Conservation (phyloP, 2,888 invertebrate species). For the Drosophila anomelani region DNA sequence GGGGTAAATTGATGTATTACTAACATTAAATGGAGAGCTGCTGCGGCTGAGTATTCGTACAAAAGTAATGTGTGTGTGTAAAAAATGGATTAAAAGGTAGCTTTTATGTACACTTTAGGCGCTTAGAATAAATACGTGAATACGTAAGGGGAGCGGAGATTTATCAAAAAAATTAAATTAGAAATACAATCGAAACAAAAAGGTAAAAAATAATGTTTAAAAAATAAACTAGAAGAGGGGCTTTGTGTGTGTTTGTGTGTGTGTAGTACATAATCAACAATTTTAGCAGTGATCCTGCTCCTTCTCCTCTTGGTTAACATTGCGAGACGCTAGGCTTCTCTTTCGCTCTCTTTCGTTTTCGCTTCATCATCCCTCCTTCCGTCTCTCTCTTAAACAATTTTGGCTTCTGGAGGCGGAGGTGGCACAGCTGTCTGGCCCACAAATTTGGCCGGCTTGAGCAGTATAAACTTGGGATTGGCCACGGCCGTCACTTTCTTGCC, state of each 20-base stretch:
- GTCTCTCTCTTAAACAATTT: conserved; percentile 29
- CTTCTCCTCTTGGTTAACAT: conserved; percentile 5
- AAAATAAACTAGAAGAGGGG: not conserved
- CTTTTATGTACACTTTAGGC: conserved; percentile 14
- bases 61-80: conserved; percentile 12
- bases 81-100: conserved; percentile 15
- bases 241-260: conserved; percentile 1
- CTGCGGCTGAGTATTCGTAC: conserved; percentile 56
- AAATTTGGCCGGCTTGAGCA: conserved; percentile 76
- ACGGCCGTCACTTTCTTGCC: conserved; percentile 60
- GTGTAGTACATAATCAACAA: conserved; percentile 23
- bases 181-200: conserved; percentile 8
- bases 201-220: not conserved
- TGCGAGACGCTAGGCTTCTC: conserved; percentile 26
- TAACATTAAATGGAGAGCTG: conserved; percentile 27
- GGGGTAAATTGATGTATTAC: conserved; percentile 15
- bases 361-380: not conserved
- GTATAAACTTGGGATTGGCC: conserved; percentile 81
- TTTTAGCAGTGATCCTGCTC: conserved; percentile 13
- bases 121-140: conserved; percentile 26
- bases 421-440: conserved; percentile 8
- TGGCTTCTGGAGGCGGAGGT: conserved; percentile 13
- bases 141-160: conserved; percentile 15
- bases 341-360: conserved; percentile 7
- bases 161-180: not conserved